A percentile compares a stretch with the other conserved stretches of the same genome.
These are phyloP conservation scores for Drosophila biarmipes DNA, from an alignment of 1,140 invertebrate species.

Conservation along the genomic window DNA sequence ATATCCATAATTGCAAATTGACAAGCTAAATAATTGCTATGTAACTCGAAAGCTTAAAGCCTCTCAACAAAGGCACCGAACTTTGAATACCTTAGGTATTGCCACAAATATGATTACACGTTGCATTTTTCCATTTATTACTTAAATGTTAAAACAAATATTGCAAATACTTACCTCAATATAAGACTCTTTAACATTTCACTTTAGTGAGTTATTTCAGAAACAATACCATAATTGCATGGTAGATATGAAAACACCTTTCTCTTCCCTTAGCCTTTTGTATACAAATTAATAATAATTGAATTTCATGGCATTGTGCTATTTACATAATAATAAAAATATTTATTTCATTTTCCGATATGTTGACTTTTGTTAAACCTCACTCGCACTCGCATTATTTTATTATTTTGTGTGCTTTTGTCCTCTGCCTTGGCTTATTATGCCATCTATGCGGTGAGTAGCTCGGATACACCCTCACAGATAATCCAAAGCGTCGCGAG, in stretches of 20 bases:
- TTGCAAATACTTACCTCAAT: constrained; percentile 25
- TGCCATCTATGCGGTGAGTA: constrained; percentile 7
- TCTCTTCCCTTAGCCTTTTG: constrained; percentile 1
- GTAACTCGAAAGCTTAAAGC: constrained; percentile 5
- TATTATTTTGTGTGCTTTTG: constrained; percentile 9
- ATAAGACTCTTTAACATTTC: constrained; percentile 1
- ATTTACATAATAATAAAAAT: constrained; percentile 47
- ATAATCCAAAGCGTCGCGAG: constrained; percentile 18
- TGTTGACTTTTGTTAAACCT: constrained; percentile 28
- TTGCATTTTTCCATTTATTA: neutral
- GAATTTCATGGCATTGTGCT: constrained; percentile 25
- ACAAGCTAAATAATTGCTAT: constrained; percentile 35
- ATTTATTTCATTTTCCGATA: constrained; percentile 34
- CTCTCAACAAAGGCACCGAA: neutral
- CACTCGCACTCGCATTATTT: constrained; percentile 16
- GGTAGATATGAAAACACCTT: neutral
- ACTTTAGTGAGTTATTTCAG: constrained; percentile 25
- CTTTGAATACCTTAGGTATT: constrained; percentile 1
- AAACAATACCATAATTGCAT: constrained; percentile 23
- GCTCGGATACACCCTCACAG: constrained; percentile 12
- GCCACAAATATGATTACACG: neutral
- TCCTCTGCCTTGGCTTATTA: constrained; percentile 30
- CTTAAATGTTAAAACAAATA: neutral
- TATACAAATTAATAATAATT: constrained; percentile 40
- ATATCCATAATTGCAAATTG: constrained; percentile 5